These are phyloP conservation scores for Carabus problematicus DNA, from an alignment of 2,888 invertebrate species.

Conservation along the genomic window DNA sequence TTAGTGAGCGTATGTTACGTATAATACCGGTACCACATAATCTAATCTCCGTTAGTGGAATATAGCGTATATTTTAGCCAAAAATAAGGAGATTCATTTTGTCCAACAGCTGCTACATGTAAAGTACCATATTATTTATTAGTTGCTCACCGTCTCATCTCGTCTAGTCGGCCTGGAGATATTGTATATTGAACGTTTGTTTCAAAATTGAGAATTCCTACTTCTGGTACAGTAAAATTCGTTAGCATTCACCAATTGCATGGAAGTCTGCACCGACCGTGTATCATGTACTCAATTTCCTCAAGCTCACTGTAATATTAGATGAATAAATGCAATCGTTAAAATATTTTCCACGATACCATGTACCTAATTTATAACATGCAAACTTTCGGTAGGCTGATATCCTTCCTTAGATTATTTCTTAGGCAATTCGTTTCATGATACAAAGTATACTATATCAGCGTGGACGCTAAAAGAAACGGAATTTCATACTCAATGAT, in stretches of 20 bases:
- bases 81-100: neutral
- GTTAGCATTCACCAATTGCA: too few relatives aligned
- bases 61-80: conserved; percentile 1
- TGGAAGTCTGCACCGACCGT: too few relatives aligned
- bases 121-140: too few relatives aligned
- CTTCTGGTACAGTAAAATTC: too few relatives aligned
- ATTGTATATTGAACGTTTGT: too few relatives aligned
- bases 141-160: too few relatives aligned
- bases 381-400: conserved; percentile 29
- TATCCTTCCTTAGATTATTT: conserved; percentile 32
- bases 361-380: conserved; percentile 17
- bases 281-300: neutral
- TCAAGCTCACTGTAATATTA: too few relatives aligned
- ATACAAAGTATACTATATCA: conserved; percentile 34
- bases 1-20: conserved; percentile 39
- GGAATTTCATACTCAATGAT: conserved; percentile 34
- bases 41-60: conserved; percentile 38
- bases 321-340: too few relatives aligned
- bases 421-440: conserved; percentile 21
- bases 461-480: conserved; percentile 30
- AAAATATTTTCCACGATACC: conserved; percentile 7
- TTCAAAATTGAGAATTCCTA: too few relatives aligned
- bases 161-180: too few relatives aligned
- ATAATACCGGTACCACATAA: conserved; percentile 36
- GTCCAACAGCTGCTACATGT: too few relatives aligned